Conservation (phyloP, 2,797 vertebrate genomes). For the Erpetoichthys calabaricus region DNA sequence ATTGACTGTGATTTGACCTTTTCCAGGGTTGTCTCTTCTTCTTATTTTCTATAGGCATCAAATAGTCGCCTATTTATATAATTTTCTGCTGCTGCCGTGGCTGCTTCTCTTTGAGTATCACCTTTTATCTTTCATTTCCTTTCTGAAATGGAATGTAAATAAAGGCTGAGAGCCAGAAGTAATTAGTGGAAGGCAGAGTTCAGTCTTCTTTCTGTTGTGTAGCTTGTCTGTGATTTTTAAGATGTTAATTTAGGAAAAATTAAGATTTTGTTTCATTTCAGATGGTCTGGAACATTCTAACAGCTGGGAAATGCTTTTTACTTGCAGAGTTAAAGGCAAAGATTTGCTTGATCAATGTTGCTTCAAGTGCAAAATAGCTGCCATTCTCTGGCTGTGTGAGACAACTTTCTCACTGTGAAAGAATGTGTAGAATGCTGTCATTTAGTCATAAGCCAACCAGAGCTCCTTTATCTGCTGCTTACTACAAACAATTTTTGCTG, state of each 20-base stretch:
- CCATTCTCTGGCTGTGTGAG: conserved; percentile 36
- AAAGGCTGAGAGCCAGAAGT: conserved; percentile 60
- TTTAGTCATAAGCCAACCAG: conserved; percentile 76
- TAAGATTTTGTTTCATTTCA: conserved; percentile 28
- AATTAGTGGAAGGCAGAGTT: conserved; percentile 21
- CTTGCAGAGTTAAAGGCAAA: conserved; percentile 26
- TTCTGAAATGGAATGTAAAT: conserved; percentile 84
- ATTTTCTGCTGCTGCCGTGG: no score
- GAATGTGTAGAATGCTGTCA: conserved; percentile 88
- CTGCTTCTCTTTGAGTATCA: conserved; percentile 3
- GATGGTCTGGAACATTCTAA: conserved; percentile 3
- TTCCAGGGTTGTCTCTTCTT: no score
- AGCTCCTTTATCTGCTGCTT: conserved; percentile 54
- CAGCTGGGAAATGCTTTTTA: conserved; percentile 19
- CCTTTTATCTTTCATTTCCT: conserved; percentile 81
- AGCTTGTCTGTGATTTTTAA: conserved; percentile 26
- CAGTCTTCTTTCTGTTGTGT: conserved; percentile 10
- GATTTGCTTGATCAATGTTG: conserved; percentile 36
- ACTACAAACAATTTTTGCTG: conserved; percentile 47
- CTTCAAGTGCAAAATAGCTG: conserved; percentile 33
- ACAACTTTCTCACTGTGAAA: conserved; percentile 66
- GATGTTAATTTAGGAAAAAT: no score
- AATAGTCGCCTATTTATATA: no score
- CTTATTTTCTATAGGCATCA: no score
- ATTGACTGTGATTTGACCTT: no score